Percentiles rank a stretch among this genome's conserved stretches.
phyloP scores from a whole-genome alignment of 2,888 invertebrate genomes.

The Ptychoptera contaminata region DNA sequence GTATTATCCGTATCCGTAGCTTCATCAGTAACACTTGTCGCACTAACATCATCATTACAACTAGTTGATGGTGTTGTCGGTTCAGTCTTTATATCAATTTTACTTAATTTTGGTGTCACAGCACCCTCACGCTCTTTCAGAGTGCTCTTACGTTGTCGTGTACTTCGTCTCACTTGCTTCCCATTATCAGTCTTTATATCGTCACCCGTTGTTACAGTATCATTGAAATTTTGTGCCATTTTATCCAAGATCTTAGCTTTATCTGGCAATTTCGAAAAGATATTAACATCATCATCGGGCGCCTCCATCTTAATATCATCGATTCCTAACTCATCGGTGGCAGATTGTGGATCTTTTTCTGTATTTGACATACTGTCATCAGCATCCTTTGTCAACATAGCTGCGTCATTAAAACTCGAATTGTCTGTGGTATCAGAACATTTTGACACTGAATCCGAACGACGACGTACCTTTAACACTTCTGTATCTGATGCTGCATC shows the following conservation, averaged over 20 bases:
- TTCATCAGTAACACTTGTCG: not conserved
- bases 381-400: slow-evolving; percentile 23
- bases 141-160: slow-evolving; percentile 33
- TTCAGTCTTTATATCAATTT: slow-evolving; percentile 4
- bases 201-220: no score
- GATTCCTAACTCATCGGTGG: not conserved
- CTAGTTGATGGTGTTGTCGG: slow-evolving; percentile 4
- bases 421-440: slow-evolving; percentile 41
- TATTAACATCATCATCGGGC: slow-evolving; percentile 9
- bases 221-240: slow-evolving; percentile 12
- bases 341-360: slow-evolving; percentile 6
- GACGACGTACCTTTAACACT: not conserved
- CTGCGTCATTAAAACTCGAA: slow-evolving; percentile 38
- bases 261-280: slow-evolving; percentile 35
- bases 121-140: slow-evolving; percentile 16
- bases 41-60: not conserved
- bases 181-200: not conserved
- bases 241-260: slow-evolving; percentile 36
- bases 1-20: not conserved
- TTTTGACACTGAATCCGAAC: slow-evolving; percentile 31
- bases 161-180: slow-evolving; percentile 29
- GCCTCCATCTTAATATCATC: slow-evolving; percentile 2
- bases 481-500: slow-evolving; percentile 6
- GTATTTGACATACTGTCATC: slow-evolving; percentile 14
- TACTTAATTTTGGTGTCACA: not conserved